Base-by-base conservation (phyloP, 2,113 vertebrate species). In the Choloepus hoffmanni region DNA sequence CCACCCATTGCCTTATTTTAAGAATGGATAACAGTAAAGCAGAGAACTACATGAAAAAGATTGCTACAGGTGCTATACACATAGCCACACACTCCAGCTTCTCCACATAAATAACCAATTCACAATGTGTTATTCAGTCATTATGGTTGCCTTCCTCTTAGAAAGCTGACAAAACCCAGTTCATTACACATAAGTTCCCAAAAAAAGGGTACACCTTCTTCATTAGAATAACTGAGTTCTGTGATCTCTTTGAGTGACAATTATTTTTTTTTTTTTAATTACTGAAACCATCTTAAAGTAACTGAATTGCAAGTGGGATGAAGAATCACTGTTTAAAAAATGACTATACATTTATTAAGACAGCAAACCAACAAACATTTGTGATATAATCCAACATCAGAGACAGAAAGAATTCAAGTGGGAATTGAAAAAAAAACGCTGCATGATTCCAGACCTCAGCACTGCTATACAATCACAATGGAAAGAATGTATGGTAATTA, bases 401-500 rank as follows among this genome's bases (percentile, higher is more conserved):
- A 73, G 19, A 94, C 43, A 74, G 6, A 89, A 84, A 90, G 15
- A 55, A 73, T 40, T 81, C 79, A 84, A 50, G 72, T 63, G 55
- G 91, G 43, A 94, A n/a, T 7, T 43, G 21, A 18, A 45, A 50
- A 5, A 58, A 89, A 4, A 94, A 36, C 36, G 82, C 26, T 89
- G 36, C 85, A 70, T 40, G 45, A 73, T 88, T 94, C 95, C 95
- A 95, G 93, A 97, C 89, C 92, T 97, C 96, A 96, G 62, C 48
- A 78, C 18, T 12, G 70, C 89, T 92, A 92, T 77, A 90, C 60
- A 96, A 94, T 92, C 94, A 94, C 82, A 93, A 88, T n/a, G 94
- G 92, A 97, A 96, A 94, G 93, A 96, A 96, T 85, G 60, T 92
- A 89, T 79, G 95, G 95, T 87, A 90, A 97, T 96, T 92, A 95